A percentile compares a stretch with the other conserved stretches of the same genome.
Evolutionary conservation across 1,140 invertebrate genomes (phyloP).

Genomic region (Brachionus koreanus): DNA sequence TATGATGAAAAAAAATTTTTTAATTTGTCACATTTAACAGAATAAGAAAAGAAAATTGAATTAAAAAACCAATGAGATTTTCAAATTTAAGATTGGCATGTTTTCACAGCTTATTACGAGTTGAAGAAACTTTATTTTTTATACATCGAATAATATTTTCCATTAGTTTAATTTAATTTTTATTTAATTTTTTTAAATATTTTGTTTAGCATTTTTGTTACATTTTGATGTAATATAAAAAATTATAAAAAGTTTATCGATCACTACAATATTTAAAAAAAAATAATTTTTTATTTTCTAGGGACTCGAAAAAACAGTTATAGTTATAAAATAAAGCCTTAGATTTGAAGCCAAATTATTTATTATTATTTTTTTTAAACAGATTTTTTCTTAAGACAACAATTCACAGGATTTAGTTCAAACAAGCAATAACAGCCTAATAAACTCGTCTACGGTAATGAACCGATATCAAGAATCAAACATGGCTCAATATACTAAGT

Average conservation of each 20-base stretch:
- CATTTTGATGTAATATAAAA: neutral
- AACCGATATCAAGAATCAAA: constrained; percentile 19
- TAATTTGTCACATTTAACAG: too few relatives aligned
- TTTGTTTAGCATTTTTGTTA: neutral
- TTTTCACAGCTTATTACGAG: too few relatives aligned
- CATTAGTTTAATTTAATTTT: too few relatives aligned
- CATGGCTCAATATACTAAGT: constrained; percentile 25
- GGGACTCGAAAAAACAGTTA: neutral
- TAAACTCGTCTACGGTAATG: neutral
- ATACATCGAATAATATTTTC: too few relatives aligned
- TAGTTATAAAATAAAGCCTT: neutral
- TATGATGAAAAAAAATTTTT: too few relatives aligned
- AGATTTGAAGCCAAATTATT: neutral
- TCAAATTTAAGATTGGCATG: too few relatives aligned
- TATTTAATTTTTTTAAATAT: neutral
- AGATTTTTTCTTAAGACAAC: neutral
- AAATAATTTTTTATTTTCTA: neutral
- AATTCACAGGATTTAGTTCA: neutral
- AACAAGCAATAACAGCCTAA: constrained; percentile 23
- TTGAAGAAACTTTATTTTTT: too few relatives aligned
- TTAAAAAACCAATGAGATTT: too few relatives aligned
- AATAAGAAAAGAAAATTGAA: too few relatives aligned
- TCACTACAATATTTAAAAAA: neutral
- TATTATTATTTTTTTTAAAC: neutral
- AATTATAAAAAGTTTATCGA: neutral